Evolutionary conservation across 2,888 invertebrate genomes (phyloP).

Genomic region (Pheosia tremula): DNA sequence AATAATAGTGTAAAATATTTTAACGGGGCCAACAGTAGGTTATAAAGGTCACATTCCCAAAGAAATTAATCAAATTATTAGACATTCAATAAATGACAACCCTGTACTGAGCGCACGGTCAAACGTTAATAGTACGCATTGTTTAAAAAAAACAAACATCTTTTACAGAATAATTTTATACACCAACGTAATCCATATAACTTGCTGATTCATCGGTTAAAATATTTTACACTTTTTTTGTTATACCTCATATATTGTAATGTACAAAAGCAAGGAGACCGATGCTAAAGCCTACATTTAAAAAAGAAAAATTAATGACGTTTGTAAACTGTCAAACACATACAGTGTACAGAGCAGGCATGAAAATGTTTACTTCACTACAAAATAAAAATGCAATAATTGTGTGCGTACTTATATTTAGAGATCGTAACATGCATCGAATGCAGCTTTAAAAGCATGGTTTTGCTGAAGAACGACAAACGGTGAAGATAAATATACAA

Average conservation of each 20-base stretch:
- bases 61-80: no score
- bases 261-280: neutral
- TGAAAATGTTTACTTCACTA: constrained; percentile 17
- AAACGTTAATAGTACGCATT: no score
- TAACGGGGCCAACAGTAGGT: no score
- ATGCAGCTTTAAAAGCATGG: constrained; percentile 38
- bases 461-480: constrained; percentile 33
- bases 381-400: constrained; percentile 44
- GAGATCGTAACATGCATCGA: constrained; percentile 34
- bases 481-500: constrained; percentile 36
- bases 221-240: no score
- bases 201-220: no score
- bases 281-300: neutral
- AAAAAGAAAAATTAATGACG: neutral
- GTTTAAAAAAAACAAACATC: no score
- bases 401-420: constrained; percentile 44
- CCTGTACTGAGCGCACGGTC: no score
- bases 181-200: no score
- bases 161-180: no score
- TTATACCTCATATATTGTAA: neutral
- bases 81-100: no score
- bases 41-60: no score
- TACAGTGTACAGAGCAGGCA: neutral
- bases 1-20: no score
- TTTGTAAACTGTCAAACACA: neutral